Conservation (phyloP, 2,888 invertebrate species). For the Physocephala rufipes region DNA sequence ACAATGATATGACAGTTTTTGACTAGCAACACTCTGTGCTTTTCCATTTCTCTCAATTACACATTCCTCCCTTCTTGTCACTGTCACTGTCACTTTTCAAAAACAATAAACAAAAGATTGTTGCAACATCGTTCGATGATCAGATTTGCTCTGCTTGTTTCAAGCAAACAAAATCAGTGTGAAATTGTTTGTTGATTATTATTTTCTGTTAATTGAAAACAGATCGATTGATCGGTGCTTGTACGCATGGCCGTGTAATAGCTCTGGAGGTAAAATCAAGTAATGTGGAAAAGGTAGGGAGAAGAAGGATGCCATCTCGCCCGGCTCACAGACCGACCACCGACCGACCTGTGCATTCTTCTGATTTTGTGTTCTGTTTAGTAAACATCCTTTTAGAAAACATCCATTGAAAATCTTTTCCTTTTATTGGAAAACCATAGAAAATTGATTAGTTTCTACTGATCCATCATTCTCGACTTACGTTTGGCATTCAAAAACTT, state of each 20-base stretch:
- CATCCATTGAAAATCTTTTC: too few relatives aligned
- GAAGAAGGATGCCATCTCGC: too few relatives aligned
- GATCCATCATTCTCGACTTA: too few relatives aligned
- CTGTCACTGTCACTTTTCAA: neutral
- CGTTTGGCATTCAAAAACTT: too few relatives aligned
- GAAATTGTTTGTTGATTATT: constrained; percentile 16
- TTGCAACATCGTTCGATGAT: constrained; percentile 3
- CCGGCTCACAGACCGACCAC: too few relatives aligned
- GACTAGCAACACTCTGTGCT: constrained; percentile 44
- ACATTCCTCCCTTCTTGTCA: neutral
- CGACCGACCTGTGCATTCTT: too few relatives aligned
- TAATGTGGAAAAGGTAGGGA: too few relatives aligned
- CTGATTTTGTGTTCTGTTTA: too few relatives aligned
- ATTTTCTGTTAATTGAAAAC: constrained; percentile 23
- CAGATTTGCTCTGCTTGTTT: constrained; percentile 13
- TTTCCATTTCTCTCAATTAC: neutral
- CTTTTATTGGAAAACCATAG: too few relatives aligned
- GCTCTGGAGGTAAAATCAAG: too few relatives aligned
- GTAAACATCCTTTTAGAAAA: too few relatives aligned
- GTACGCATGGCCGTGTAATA: neutral
- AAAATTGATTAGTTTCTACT: too few relatives aligned
- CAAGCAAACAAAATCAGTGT: constrained; percentile 1
- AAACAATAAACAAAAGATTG: constrained; percentile 12
- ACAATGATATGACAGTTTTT: constrained; percentile 54
- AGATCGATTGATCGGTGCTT: constrained; percentile 15